Conservation (phyloP, 2,113 vertebrate genomes). For the Chelonoidis abingdonii region DNA sequence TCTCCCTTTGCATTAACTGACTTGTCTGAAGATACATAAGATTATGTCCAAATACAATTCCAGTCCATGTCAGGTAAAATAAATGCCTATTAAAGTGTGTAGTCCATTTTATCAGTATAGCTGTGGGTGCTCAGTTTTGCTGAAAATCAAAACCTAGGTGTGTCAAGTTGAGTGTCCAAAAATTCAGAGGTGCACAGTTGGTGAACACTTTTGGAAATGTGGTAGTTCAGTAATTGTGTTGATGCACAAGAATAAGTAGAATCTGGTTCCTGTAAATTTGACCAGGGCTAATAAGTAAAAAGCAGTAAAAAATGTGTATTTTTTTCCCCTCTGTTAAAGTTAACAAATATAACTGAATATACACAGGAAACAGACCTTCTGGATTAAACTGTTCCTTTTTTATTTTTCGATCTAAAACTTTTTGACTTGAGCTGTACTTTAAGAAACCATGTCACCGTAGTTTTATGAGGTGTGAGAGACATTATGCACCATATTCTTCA, state of each 20-base stretch:
- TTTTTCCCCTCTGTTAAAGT: background rate
- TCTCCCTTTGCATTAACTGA: background rate
- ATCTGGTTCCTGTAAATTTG: background rate
- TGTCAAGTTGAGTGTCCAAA: background rate
- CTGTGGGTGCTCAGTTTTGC: background rate
- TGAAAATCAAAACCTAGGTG: background rate
- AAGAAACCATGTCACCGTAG: background rate
- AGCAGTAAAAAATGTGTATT: too few relatives aligned
- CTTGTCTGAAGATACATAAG: background rate
- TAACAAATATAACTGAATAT: background rate
- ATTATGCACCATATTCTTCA: too few relatives aligned
- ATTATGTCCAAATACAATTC: background rate
- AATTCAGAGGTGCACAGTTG: background rate
- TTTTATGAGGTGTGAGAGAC: background rate
- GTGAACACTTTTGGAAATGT: background rate
- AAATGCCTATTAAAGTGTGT: background rate
- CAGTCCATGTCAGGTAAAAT: background rate
- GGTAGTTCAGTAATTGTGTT: background rate
- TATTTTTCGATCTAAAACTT: background rate
- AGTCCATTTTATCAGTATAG: background rate
- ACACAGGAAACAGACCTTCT: background rate
- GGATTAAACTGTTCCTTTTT: background rate
- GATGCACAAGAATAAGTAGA: background rate
- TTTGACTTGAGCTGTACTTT: background rate
- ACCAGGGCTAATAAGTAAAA: too few relatives aligned